phyloP scores from a whole-genome alignment of 2,888 invertebrate genomes.

The Drosophila sordidula region DNA sequence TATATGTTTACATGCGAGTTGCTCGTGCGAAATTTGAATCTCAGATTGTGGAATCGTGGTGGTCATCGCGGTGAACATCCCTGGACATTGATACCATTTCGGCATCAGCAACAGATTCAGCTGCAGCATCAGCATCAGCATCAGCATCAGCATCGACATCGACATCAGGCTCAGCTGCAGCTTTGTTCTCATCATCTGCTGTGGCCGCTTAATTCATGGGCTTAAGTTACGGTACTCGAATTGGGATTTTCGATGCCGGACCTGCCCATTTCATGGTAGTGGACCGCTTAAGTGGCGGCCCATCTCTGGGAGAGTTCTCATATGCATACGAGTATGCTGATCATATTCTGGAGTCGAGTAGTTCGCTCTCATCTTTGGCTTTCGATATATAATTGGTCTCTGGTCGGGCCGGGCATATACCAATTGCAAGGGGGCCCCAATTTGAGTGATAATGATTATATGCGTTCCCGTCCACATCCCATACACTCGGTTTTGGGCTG shows the following conservation, averaged over 20 bases:
- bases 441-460: slow-evolving; percentile 77
- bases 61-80: slow-evolving; percentile 24
- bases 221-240: slow-evolving; percentile 67
- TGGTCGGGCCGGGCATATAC: slow-evolving; percentile 25
- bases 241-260: slow-evolving; percentile 53
- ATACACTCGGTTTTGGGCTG: slow-evolving; percentile 39
- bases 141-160: not conserved
- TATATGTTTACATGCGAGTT: not conserved
- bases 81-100: slow-evolving; percentile 24
- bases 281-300: slow-evolving; percentile 62
- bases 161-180: slow-evolving; percentile 1
- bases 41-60: slow-evolving; percentile 24
- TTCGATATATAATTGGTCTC: slow-evolving; percentile 58
- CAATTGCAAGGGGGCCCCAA: slow-evolving; percentile 64
- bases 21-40: slow-evolving; percentile 44
- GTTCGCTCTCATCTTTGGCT: slow-evolving; percentile 38
- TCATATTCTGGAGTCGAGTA: slow-evolving; percentile 30
- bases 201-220: slow-evolving; percentile 58
- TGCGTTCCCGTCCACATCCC: slow-evolving; percentile 63
- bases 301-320: slow-evolving; percentile 33
- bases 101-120: slow-evolving; percentile 4
- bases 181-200: slow-evolving; percentile 47
- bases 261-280: slow-evolving; percentile 67
- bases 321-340: slow-evolving; percentile 55
- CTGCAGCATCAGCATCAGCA: not conserved